Conservation (phyloP, 2,797 vertebrate genomes). For the Pangasius djambal region DNA sequence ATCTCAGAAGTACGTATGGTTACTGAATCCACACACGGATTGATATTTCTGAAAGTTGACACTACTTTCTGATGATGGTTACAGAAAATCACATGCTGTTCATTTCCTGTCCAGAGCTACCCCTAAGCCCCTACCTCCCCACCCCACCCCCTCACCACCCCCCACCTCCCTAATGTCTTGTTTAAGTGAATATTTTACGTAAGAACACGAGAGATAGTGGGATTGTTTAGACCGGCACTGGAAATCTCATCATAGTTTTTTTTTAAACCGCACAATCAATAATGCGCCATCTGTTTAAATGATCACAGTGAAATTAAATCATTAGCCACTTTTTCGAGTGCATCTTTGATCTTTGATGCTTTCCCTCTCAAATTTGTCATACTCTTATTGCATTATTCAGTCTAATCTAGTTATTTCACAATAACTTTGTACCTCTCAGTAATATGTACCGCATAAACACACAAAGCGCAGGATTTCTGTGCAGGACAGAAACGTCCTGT, state of each 20-base stretch:
- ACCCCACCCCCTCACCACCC: not conserved
- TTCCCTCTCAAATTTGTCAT: not conserved
- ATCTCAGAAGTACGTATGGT: not conserved
- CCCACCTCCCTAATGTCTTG: too few species aligned
- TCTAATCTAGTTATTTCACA: not conserved
- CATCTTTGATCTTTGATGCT: not conserved
- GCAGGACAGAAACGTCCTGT: not conserved
- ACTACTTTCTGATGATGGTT: not conserved
- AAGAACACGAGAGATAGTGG: not conserved
- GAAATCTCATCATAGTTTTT: slow-evolving; percentile 21
- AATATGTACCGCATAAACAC: slow-evolving; percentile 14
- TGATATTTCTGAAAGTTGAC: not conserved
- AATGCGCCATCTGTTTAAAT: slow-evolving; percentile 23
- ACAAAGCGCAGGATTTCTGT: not conserved
- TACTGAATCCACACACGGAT: not conserved
- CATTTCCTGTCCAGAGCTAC: not conserved
- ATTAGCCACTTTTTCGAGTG: not conserved
- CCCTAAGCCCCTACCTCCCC: not conserved
- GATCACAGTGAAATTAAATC: not conserved
- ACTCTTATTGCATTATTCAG: not conserved
- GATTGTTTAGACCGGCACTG: slow-evolving; percentile 8
- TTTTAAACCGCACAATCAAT: not conserved
- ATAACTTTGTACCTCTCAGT: not conserved
- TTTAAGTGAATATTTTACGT: not conserved
- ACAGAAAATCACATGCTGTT: not conserved